phyloP scores from a whole-genome alignment of 2,113 vertebrate species.

The Pangasianodon hypophthalmus region DNA sequence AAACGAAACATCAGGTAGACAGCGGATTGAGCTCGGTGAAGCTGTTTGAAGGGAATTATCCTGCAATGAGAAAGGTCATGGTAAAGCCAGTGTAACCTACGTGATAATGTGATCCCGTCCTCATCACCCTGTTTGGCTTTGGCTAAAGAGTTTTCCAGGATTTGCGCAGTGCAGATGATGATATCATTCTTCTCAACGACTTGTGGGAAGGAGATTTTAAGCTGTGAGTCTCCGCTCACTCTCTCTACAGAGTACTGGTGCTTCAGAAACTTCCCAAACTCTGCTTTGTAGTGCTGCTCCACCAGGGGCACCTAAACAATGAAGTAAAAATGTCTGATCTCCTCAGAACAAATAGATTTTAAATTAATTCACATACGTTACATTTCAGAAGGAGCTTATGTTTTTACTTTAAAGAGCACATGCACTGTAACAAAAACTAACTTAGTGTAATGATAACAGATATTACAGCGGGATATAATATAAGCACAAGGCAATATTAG shows the following conservation, averaged over 20 bases:
- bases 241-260: constrained; percentile 77
- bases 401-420: not conserved
- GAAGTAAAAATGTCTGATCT: constrained; percentile 6
- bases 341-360: not conserved
- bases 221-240: constrained; percentile 86
- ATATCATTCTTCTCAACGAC: constrained; percentile 83
- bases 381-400: not conserved
- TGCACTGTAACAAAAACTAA: not conserved
- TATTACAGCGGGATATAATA: not conserved
- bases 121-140: constrained; percentile 77
- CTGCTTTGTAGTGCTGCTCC: constrained; percentile 85
- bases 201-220: constrained; percentile 92
- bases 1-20: constrained; percentile 61
- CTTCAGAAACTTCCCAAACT: constrained; percentile 85
- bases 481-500: not conserved
- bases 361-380: not conserved
- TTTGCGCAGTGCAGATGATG: constrained; percentile 96
- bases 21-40: constrained; percentile 46
- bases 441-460: not conserved
- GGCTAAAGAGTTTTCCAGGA: constrained; percentile 89
- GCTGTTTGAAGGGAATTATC: not conserved
- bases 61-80: not conserved
- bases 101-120: constrained; percentile 82
- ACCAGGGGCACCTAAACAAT: constrained; percentile 84
- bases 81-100: constrained; percentile 64